These are phyloP conservation scores for Nymphicus hollandicus DNA, from an alignment of 2,113 vertebrate genomes.

Conservation along the genomic window DNA sequence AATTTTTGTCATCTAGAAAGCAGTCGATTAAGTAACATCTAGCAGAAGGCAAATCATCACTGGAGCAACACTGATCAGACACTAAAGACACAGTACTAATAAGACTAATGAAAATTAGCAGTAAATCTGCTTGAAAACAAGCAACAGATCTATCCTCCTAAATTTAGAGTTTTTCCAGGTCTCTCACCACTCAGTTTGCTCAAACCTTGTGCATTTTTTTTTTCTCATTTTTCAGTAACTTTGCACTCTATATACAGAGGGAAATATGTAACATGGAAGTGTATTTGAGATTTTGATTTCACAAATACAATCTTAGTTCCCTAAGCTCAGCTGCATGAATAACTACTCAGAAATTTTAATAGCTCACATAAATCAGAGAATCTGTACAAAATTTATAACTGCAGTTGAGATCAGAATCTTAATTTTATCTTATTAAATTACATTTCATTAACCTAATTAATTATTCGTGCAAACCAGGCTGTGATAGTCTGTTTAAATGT, in stretches of 20 bases:
- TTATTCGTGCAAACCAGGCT: neutral
- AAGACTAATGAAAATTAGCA: neutral
- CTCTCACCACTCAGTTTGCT: neutral
- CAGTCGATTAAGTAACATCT: conserved; percentile 20
- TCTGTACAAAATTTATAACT: neutral
- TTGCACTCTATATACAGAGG: neutral
- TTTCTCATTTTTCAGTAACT: neutral
- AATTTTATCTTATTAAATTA: neutral
- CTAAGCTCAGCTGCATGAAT: neutral
- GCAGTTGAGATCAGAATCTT: neutral
- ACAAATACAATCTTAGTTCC: neutral
- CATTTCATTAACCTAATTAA: conserved; percentile 30
- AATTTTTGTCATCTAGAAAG: conserved; percentile 59
- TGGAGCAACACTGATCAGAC: neutral
- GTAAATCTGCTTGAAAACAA: neutral
- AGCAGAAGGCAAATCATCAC: neutral
- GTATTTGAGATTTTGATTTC: neutral
- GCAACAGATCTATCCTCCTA: neutral
- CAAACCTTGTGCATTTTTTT: neutral
- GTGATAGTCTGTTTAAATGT: neutral
- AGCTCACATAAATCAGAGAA: neutral
- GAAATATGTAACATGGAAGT: neutral
- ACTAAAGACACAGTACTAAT: neutral
- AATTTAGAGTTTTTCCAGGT: neutral
- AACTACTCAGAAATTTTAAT: neutral